Conservation (phyloP, 2,888 invertebrate genomes). For the Eristalis intricaria region DNA sequence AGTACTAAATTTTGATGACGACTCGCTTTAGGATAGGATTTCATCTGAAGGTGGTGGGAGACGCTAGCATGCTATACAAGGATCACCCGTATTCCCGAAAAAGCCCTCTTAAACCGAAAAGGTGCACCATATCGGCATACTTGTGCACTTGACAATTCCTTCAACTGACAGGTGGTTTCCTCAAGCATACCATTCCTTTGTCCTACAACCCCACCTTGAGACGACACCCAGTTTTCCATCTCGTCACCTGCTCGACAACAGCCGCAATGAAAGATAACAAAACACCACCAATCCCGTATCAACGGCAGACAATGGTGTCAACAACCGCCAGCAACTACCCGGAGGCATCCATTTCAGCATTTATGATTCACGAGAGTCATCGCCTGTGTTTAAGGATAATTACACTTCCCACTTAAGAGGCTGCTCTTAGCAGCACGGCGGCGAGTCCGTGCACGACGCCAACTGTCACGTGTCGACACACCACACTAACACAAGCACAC, state of each 20-base stretch:
- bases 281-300: background rate
- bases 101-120: too few species aligned
- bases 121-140: too few species aligned
- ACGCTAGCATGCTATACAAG: too few species aligned
- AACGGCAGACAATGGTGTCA: background rate
- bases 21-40: too few species aligned
- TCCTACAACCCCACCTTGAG: background rate
- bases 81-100: too few species aligned
- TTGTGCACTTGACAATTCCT: background rate
- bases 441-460: background rate
- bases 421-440: slow-evolving; percentile 24
- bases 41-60: too few species aligned
- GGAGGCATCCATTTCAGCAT: slow-evolving; percentile 15
- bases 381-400: slow-evolving; percentile 64
- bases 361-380: slow-evolving; percentile 52
- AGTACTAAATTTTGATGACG: too few species aligned
- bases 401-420: slow-evolving; percentile 56
- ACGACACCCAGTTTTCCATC: background rate
- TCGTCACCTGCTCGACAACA: background rate
- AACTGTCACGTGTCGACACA: background rate
- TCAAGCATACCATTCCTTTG: background rate
- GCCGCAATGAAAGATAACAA: background rate
- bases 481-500: background rate
- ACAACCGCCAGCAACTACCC: background rate
- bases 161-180: background rate